phyloP scores from a whole-genome alignment of 1,140 invertebrate species.

The Lordiphosa collinella region DNA sequence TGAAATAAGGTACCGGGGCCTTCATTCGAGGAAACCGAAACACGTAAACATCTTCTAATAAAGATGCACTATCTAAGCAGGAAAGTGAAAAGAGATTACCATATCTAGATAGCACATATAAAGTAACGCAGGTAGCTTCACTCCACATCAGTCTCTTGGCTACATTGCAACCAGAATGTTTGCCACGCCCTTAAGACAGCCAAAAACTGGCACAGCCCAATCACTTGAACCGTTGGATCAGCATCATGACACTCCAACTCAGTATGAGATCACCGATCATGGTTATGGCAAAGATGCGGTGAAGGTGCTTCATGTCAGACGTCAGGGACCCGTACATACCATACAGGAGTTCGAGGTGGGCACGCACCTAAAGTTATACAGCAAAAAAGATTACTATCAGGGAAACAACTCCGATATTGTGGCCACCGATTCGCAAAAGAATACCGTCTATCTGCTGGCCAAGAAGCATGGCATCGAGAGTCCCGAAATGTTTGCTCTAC shows the following conservation, averaged over 20 bases:
- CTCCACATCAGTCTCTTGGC: constrained; percentile 10
- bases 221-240: constrained; percentile 2
- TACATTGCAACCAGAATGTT: constrained; percentile 26
- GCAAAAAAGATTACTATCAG: constrained; percentile 83
- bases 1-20: neutral
- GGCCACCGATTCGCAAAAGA: constrained; percentile 91
- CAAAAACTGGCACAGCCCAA: neutral
- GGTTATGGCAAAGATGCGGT: constrained; percentile 88
- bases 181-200: constrained; percentile 34
- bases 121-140: neutral
- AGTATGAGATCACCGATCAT: constrained; percentile 83
- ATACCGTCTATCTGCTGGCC: constrained; percentile 89
- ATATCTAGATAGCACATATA: neutral
- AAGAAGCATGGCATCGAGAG: constrained; percentile 87
- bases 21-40: neutral
- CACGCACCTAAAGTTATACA: constrained; percentile 85
- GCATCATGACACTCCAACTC: constrained; percentile 24
- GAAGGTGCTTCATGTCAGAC: constrained; percentile 85
- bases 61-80: neutral
- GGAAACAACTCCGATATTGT: constrained; percentile 86
- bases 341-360: constrained; percentile 88
- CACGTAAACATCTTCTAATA: neutral
- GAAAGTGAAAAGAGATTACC: too few relatives aligned
- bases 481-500: constrained; percentile 86
- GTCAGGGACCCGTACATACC: constrained; percentile 83